Conservation (phyloP, 2,113 vertebrate genomes). For the Trichomycterus rosablanca region DNA sequence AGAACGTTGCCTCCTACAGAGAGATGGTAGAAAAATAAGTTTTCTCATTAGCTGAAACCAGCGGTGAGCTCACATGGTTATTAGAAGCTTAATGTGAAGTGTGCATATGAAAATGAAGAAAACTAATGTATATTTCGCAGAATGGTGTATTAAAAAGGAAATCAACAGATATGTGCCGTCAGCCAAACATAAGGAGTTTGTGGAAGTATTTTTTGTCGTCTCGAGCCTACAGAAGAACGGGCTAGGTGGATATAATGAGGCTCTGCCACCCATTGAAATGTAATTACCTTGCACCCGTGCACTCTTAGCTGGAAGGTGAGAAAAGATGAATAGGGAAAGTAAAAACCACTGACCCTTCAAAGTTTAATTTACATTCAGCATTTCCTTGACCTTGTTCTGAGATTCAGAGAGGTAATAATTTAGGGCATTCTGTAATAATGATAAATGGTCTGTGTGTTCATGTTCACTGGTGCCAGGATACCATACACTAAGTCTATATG, state of each 20-base stretch:
- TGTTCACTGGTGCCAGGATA: slow-evolving; percentile 40
- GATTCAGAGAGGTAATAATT: slow-evolving; percentile 92
- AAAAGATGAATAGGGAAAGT: slow-evolving; percentile 91
- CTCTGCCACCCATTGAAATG: slow-evolving; percentile 83
- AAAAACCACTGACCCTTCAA: slow-evolving; percentile 89
- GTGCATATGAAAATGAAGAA: slow-evolving; percentile 19
- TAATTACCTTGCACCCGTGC: slow-evolving; percentile 80
- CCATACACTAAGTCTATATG: slow-evolving; percentile 32
- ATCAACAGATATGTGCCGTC: slow-evolving; percentile 35
- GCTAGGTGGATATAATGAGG: slow-evolving; percentile 80
- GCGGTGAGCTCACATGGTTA: slow-evolving; percentile 35
- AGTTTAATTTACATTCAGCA: slow-evolving; percentile 94
- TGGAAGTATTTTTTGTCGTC: slow-evolving; percentile 57
- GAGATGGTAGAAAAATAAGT: slow-evolving; percentile 50
- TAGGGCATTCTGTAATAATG: slow-evolving; percentile 81
- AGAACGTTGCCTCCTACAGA: slow-evolving; percentile 37
- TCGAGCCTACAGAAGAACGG: slow-evolving; percentile 70
- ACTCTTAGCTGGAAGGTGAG: slow-evolving; percentile 77
- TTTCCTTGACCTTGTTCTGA: slow-evolving; percentile 89
- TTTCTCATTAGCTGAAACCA: slow-evolving; percentile 42
- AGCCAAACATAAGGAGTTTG: slow-evolving; percentile 17
- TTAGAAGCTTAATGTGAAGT: slow-evolving; percentile 44
- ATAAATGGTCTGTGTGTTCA: slow-evolving; percentile 92
- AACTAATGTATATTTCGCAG: not conserved
- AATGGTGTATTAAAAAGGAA: slow-evolving; percentile 26